phyloP scores from a whole-genome alignment of 2,888 invertebrate species.

The Hybos culiciformis region DNA sequence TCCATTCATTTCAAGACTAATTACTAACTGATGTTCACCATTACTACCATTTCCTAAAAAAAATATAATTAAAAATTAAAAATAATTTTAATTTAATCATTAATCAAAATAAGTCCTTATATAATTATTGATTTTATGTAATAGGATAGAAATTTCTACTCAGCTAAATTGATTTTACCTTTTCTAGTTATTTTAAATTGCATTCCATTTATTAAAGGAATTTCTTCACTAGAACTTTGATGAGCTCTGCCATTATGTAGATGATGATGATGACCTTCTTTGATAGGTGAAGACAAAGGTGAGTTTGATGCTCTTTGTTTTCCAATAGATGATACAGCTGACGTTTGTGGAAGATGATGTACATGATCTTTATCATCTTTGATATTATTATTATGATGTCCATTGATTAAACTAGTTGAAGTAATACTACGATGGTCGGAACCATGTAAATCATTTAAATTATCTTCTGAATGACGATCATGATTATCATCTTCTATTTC shows the following conservation, averaged over 20 bases:
- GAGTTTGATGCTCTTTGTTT: no score
- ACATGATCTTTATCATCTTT: constrained; percentile 14
- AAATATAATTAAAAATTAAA: constrained; percentile 7
- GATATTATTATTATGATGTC: constrained; percentile 8
- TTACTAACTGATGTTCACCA: constrained; percentile 77
- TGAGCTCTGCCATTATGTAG: not conserved
- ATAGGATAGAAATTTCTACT: not conserved
- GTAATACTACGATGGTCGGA: constrained; percentile 1
- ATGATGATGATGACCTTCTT: constrained; percentile 17
- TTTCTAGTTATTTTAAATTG: constrained; percentile 74
- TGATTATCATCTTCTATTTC: not conserved
- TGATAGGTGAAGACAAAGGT: no score
- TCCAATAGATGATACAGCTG: constrained; percentile 22
- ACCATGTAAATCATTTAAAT: not conserved
- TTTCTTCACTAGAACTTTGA: constrained; percentile 12
- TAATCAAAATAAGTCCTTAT: no score
- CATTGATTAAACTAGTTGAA: not conserved
- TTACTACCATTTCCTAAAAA: constrained; percentile 64
- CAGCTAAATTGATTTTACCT: constrained; percentile 42
- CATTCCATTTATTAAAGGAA: constrained; percentile 27
- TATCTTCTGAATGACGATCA: not conserved
- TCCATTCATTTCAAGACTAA: constrained; percentile 94
- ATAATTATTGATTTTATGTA: no score
- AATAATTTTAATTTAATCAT: not conserved
- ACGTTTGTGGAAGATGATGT: constrained; percentile 13